A percentile compares a stretch with the other conserved stretches of the same genome.
phyloP scores from a whole-genome alignment of 2,888 invertebrate genomes.

The Apoderus coryli region DNA sequence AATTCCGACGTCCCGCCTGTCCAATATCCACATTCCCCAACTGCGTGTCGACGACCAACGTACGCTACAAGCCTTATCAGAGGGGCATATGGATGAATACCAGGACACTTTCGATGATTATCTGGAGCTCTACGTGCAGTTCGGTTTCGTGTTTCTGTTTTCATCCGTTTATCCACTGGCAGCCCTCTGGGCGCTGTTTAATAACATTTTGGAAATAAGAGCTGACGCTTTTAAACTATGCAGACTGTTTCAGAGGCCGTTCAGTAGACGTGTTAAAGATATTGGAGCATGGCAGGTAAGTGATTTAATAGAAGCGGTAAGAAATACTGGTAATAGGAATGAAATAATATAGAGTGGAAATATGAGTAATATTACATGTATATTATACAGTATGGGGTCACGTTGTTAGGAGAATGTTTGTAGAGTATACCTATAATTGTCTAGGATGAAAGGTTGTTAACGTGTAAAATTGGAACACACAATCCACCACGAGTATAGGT shows the following conservation, averaged over 20 bases:
- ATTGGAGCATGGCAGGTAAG: conserved; percentile 66
- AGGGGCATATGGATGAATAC: conserved; percentile 46
- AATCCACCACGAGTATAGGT: too few species aligned
- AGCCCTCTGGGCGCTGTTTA: conserved; percentile 56
- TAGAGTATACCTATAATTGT: too few species aligned
- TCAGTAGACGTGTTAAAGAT: conserved; percentile 48
- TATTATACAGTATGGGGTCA: too few species aligned
- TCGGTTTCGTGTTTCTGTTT: conserved; percentile 65
- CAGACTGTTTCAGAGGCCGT: conserved; percentile 52
- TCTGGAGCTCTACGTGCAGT: conserved; percentile 64
- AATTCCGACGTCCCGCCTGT: too few species aligned
- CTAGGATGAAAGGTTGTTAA: too few species aligned
- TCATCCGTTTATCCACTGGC: conserved; percentile 65
- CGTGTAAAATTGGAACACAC: too few species aligned
- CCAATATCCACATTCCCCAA: conserved; percentile 14
- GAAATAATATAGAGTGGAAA: too few species aligned
- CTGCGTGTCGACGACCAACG: conserved; percentile 14
- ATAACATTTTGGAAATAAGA: conserved; percentile 60
- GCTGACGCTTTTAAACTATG: conserved; percentile 64
- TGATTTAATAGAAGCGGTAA: conserved; percentile 12
- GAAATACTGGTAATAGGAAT: too few species aligned
- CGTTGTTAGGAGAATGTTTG: too few species aligned
- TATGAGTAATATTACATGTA: too few species aligned
- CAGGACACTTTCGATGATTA: conserved; percentile 66
- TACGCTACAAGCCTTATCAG: conserved; percentile 28